These are phyloP conservation scores for Drosophila pectinifera DNA, from an alignment of 1,140 invertebrate genomes.

Conservation along the genomic window DNA sequence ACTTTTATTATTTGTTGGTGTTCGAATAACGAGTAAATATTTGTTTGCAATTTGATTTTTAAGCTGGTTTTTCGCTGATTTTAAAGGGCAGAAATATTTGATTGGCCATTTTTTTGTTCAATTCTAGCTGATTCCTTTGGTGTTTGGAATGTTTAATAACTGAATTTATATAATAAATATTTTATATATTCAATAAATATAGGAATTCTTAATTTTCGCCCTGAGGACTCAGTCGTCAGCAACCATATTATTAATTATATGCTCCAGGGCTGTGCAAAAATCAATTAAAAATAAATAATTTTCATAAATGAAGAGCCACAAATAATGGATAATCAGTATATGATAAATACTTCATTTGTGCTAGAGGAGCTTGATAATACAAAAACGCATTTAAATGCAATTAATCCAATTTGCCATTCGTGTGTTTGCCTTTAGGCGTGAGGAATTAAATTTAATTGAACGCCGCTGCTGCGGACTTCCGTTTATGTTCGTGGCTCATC, in stretches of 20 bases:
- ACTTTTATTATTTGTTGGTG: neutral
- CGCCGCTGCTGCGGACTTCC: slow-evolving; percentile 60
- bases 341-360: slow-evolving; percentile 10
- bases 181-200: neutral
- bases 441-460: slow-evolving; percentile 61
- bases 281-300: slow-evolving; percentile 2
- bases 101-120: too few relatives aligned
- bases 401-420: slow-evolving; percentile 32
- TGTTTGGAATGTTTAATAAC: neutral
- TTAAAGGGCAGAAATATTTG: neutral
- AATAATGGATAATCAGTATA: slow-evolving; percentile 14
- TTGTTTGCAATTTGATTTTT: neutral
- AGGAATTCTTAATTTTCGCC: neutral
- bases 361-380: neutral
- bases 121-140: too few relatives aligned
- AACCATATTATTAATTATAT: neutral
- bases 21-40: neutral
- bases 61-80: neutral
- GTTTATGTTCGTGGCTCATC: slow-evolving; percentile 57
- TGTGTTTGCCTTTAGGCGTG: slow-evolving; percentile 23
- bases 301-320: neutral
- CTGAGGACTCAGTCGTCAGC: too few relatives aligned
- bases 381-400: slow-evolving; percentile 20
- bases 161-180: neutral
- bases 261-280: neutral